Base-by-base conservation (phyloP, 2,888 invertebrate species). In the Pammene aurita region DNA sequence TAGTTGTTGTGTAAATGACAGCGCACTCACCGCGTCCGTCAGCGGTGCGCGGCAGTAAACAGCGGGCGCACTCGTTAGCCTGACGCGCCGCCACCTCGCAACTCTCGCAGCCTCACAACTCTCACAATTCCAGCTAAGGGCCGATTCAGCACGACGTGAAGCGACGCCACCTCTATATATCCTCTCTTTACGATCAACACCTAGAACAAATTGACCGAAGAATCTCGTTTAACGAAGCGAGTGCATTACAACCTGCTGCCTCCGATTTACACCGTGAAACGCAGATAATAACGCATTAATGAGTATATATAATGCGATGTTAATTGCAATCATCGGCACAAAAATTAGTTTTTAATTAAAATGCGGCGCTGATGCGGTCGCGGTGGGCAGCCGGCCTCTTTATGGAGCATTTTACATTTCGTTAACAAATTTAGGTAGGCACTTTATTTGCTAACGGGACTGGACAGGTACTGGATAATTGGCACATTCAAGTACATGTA, bases 11-110 rank as follows among this genome's bases (percentile, higher is more conserved):
- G 54, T 35, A 34, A 26, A 26, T 26, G 26, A 26, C 26, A 26
- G 26, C 1, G 26, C 26, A 26, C 0, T 1, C 38, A 38, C 38
- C 7, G 54, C 54, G 54, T 54, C 54, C 54, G 57, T 26, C 42
- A 67, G 41, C 68, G 41, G 11, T 57, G 52, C 50, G 50, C 46
- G 50, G 50, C 50, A 16, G 50, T 46, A 46, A 46, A 46, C 46
- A 7, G n/a, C 46, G 50, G 10, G 13, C 11, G 52, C 46, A n/a
- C 58, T 65, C 56, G 56, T 61, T 48, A 42, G 46, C 42, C 44
- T 26, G 41, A 61, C 55, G 64, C 70, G 62, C 73, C 50, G 57
- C 48, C 71, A 66, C 60, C 64, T 57, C 64, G 64, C 72, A 67
- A 71, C 70, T 71, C 65, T 63, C 60, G 54, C 57, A 55, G 57